Percentiles rank a stretch among this genome's conserved stretches.
Evolutionary conservation across 2,888 invertebrate genomes (phyloP).

Genomic region (Tryphoninae sp.): DNA sequence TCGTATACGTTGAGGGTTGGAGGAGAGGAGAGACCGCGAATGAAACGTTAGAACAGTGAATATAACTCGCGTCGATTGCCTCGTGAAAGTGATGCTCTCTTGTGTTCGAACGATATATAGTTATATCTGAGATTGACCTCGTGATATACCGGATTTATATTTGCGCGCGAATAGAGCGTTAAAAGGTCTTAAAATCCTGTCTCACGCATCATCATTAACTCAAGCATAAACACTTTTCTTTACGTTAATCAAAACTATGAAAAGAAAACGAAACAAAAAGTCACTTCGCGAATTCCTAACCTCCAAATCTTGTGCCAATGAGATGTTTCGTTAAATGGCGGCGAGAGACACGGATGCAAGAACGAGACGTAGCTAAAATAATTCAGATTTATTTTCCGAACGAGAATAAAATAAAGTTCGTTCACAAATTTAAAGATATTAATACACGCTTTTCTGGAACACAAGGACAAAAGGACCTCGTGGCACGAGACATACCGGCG

Average conservation of each 20-base stretch:
- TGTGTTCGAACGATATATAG: background rate
- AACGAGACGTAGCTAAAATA: background rate
- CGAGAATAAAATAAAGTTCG: constrained; percentile 25
- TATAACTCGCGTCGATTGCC: constrained; percentile 34
- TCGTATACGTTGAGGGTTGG: background rate
- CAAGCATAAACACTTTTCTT: background rate
- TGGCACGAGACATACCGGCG: constrained; percentile 62
- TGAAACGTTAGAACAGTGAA: constrained; percentile 52
- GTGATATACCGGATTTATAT: constrained; percentile 56
- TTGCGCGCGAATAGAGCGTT: constrained; percentile 43
- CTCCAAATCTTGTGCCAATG: too few species aligned
- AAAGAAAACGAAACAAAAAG: too few species aligned
- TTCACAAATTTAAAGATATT: constrained; percentile 10
- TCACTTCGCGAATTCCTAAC: too few species aligned
- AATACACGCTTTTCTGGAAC: constrained; percentile 26
- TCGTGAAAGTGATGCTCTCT: constrained; percentile 54
- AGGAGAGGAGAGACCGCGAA: background rate
- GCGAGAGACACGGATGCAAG: too few species aligned
- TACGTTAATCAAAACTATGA: background rate
- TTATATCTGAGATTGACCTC: constrained; percentile 20
- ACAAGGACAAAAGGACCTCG: constrained; percentile 49
- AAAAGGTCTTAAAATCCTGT: constrained; percentile 24
- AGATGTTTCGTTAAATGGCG: too few species aligned
- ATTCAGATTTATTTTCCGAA: background rate
- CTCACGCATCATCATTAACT: constrained; percentile 1